Evolutionary conservation across 1,140 invertebrate species (phyloP), one percentile per base, ranked within the genome.

Genomic region (Bombus waltoni): DNA sequence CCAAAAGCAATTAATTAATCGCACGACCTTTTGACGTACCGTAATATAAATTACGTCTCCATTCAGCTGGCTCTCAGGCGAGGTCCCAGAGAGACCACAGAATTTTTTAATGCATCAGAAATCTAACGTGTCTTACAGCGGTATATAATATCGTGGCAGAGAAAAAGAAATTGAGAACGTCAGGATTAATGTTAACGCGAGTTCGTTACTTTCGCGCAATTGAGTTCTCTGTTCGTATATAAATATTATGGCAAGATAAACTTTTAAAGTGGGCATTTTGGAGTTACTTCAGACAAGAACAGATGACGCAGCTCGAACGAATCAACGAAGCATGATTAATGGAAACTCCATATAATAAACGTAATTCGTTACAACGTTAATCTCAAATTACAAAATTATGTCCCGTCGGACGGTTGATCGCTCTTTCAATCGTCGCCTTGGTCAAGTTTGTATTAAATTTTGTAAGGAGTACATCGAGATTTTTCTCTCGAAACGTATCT

Each of bases 11-110:
- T 89, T 89, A 78, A 87, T 89, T 86, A 79, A 87, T 89, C 86
- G 78, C 59, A 38, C 73, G 70, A 53, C 38, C 81, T 87, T 88
- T 89, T 89, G 87, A 86, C 80, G 83, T 75, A 47, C 65, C 79
- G 79, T 53, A 53, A 71, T 85, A 83, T 89, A 89, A 89, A 87
- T 89, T 87, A 77, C 66, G 18, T 73, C n/a, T 22, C 44, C 84
- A 81, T 44, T 89, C 71, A 28, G 25, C 28, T 22, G 5, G 88
- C 79, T 85, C 78, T 86, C 79, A 62, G 74, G 25, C 73, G 57
- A 22, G 65, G 22, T 25, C 40, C 38, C 57, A 57, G 59, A 83
- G 42, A 18, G 28, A 32, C 10, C 73, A 42, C 57, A 25, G 47
- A 35, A 47, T 71, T 86, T 89, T 89, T 81, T 83, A 87, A 89